Base-by-base conservation (phyloP, 2,113 vertebrate species). In the Oncorhynchus gorbuscha region DNA sequence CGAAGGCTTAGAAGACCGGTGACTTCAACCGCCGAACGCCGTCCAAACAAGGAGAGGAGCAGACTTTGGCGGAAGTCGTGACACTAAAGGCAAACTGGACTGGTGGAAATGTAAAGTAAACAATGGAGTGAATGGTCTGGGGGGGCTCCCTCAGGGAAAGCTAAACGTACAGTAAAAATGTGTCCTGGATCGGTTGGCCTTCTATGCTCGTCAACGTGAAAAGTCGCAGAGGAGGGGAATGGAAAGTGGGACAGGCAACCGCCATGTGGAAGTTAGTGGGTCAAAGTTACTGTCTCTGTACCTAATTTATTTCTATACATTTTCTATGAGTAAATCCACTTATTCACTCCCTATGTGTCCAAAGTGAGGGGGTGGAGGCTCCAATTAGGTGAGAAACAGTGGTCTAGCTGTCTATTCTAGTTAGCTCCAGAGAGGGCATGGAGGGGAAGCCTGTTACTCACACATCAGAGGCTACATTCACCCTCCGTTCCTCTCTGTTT, bases 21-120 rank as follows among this genome's bases (percentile, higher is more conserved):
- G 30, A 32, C 4, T 4, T 32, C 30, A 4, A 32, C 30, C 4
- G 30, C 30, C 30, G 30, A 32, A 32, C 30, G 30, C 30, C 4
- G 4, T 5, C 4, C 30, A 1, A 32, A 32, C 30, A 32, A 32
- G 30, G 4, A 32, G 30, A 5, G 30, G 4, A 32, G 30, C 30
- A 4, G 30, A 32, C 30, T 5, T 5, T 4, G 30, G 30, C 30
- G 30, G 30, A 32, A 32, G 4, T 32, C 30, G 28, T 28, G 28
- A 28, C 28, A 20, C 22, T n/a, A 64, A 64, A 64, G 22, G 22
- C 62, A 22, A 22, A 16, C 30, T 45, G 7, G 20, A 16, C 18
- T 69, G 68, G 39, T 69, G 68, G 68, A 69, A 7, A 69, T 39
- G 68, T 69, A 45, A 70, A 49, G 45, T 70, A 49, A 45, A 70